These are phyloP conservation scores for Chloromyia formosa DNA, from an alignment of 2,888 invertebrate genomes.

Conservation along the genomic window DNA sequence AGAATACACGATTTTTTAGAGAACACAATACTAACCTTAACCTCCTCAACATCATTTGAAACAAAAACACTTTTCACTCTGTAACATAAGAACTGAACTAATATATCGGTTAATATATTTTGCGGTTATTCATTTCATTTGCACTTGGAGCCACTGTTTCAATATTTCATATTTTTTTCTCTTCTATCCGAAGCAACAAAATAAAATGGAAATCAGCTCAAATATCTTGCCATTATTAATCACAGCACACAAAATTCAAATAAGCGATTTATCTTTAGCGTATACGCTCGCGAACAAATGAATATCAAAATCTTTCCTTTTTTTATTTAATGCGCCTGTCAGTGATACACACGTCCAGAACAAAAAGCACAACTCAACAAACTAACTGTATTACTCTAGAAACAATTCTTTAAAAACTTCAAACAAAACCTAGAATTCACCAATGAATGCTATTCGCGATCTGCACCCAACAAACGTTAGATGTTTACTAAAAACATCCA, in stretches of 20 bases:
- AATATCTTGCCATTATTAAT: not conserved
- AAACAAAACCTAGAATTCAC: slow-evolving; percentile 14
- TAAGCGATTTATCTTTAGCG: not conserved
- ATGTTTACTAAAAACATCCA: slow-evolving; percentile 50
- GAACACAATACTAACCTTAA: too few relatives aligned
- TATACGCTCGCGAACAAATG: not conserved
- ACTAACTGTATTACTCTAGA: not conserved
- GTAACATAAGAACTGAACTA: not conserved
- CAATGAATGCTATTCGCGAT: slow-evolving; percentile 49
- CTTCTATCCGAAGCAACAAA: too few relatives aligned
- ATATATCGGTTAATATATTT: not conserved
- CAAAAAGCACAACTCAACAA: not conserved
- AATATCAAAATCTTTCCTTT: not conserved
- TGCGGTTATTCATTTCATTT: not conserved
- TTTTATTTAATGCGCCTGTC: not conserved
- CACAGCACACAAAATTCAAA: not conserved
- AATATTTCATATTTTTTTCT: not conserved
- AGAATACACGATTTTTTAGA: too few relatives aligned
- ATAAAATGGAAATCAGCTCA: not conserved
- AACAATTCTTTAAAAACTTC: slow-evolving; percentile 1
- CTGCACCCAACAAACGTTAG: slow-evolving; percentile 53
- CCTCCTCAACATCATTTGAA: too few relatives aligned
- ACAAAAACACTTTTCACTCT: not conserved
- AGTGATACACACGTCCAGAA: not conserved
- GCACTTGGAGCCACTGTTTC: not conserved